Conservation (phyloP, 1,140 invertebrate genomes). For the Gerris buenoi region DNA sequence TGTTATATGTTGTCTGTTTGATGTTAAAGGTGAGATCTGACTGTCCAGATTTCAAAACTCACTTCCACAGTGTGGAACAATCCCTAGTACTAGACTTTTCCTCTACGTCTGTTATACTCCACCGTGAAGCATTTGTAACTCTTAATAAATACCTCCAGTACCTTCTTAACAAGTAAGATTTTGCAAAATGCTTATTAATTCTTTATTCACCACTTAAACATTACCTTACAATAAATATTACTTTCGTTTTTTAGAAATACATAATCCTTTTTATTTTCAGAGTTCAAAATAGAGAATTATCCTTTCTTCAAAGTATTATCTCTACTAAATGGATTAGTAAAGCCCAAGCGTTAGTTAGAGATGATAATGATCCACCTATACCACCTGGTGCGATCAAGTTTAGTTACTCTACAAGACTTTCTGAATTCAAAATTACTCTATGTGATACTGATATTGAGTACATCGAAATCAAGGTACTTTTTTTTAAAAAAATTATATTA, state of each 20-base stretch:
- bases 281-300: slow-evolving; percentile 30
- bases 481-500: too few species aligned
- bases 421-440: slow-evolving; percentile 42
- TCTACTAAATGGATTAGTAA: slow-evolving; percentile 8
- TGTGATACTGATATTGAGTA: slow-evolving; percentile 55
- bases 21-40: slow-evolving; percentile 58
- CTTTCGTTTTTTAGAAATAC: too few species aligned
- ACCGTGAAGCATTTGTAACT: slow-evolving; percentile 54
- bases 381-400: slow-evolving; percentile 59
- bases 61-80: slow-evolving; percentile 67
- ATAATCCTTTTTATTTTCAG: too few species aligned
- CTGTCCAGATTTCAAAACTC: slow-evolving; percentile 66
- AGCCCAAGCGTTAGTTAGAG: slow-evolving; percentile 11
- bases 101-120: slow-evolving; percentile 45
- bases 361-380: slow-evolving; percentile 44
- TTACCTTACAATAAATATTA: too few species aligned
- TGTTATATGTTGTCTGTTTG: too few species aligned
- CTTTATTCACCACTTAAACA: too few species aligned
- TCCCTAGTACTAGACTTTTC: slow-evolving; percentile 55
- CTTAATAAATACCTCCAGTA: slow-evolving; percentile 45
- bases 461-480: slow-evolving; percentile 40
- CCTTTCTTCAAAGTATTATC: slow-evolving; percentile 29
- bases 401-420: slow-evolving; percentile 53
- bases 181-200: too few species aligned
- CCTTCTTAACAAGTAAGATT: slow-evolving; percentile 30